Base-by-base conservation (phyloP, 2,797 vertebrate species). In the Spea hammondii region DNA sequence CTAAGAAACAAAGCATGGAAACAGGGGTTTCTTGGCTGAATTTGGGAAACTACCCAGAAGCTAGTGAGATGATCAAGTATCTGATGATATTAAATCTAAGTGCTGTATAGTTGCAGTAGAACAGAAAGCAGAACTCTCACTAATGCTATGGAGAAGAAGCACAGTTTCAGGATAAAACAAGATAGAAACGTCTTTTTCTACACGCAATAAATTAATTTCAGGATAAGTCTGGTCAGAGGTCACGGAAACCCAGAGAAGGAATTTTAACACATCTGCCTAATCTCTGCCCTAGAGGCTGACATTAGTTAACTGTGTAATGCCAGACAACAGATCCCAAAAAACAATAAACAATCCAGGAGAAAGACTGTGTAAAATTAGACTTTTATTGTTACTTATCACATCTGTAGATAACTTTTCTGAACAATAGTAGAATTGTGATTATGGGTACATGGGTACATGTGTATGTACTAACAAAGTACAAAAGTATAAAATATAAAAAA, bases 151-250 rank as follows among this genome's bases (percentile, higher is more conserved):
- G 65, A 59, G 47, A 68, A 65, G 53, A 79, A 64, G 67, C 12
- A 60, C 62, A 65, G 77, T 57, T 67, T 50, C 68, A 60, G 66
- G 69, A 78, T 78, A 78, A 72, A 62, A 67, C 51, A 78, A 49
- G 68, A 68, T 67, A 79, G 66, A 79, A 79, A 79, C 68, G 7
- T 73, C 47, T 73, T 62, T 79, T 73, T 79, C 77, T 65, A 57
- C 64, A 68, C 77, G 62, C 77, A 79, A 68, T 73, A 67, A 78
- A 79, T 65, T 72, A 48, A 73, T 79, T 72, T 79, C 72, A 79
- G 66, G 77, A 79, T 73, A 65, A 5, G 70, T 79, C 77, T 79
- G 77, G 65, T 64, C 70, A 79, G 53, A 74, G 64, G 77, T 79
- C 70, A 73, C 44, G 45, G 65, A 59, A 78, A 60, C 48, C 46